phyloP scores from a whole-genome alignment of 2,888 invertebrate genomes.

The Thysanoteuthis rhombus region DNA sequence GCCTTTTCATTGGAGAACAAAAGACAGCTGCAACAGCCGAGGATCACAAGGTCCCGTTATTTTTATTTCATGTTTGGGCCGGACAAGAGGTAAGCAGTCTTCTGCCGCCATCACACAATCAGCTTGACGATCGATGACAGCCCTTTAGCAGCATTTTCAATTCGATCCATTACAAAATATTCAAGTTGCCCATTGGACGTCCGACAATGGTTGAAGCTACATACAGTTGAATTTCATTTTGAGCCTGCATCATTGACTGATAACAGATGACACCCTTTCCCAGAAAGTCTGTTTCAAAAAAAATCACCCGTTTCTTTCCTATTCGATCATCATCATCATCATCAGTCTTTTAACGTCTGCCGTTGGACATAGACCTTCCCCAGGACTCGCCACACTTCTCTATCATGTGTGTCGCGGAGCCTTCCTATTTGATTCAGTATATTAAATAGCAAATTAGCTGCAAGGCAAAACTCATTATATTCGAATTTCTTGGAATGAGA shows the following conservation, averaged over 20 bases:
- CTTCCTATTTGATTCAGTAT: too few relatives aligned
- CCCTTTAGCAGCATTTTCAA: background rate
- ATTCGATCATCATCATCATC: too few relatives aligned
- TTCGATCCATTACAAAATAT: background rate
- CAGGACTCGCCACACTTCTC: too few relatives aligned
- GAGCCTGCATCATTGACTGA: background rate
- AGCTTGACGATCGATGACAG: background rate
- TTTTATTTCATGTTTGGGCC: background rate
- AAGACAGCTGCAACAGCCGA: background rate
- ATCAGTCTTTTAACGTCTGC: too few relatives aligned
- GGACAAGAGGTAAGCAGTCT: background rate
- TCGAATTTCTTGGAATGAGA: too few relatives aligned
- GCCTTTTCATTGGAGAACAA: background rate
- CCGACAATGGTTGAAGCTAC: background rate
- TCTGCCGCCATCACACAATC: background rate
- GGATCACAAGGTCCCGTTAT: background rate
- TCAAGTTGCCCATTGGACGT: background rate
- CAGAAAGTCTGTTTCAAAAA: too few relatives aligned
- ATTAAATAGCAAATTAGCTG: too few relatives aligned
- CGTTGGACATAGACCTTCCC: too few relatives aligned
- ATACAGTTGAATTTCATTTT: background rate
- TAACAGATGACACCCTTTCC: background rate
- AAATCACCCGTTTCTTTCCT: too few relatives aligned
- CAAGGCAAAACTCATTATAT: too few relatives aligned
- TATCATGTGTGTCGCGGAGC: too few relatives aligned